phyloP scores from a whole-genome alignment of 2,888 invertebrate genomes.

The Lamellibrachia satsuma region DNA sequence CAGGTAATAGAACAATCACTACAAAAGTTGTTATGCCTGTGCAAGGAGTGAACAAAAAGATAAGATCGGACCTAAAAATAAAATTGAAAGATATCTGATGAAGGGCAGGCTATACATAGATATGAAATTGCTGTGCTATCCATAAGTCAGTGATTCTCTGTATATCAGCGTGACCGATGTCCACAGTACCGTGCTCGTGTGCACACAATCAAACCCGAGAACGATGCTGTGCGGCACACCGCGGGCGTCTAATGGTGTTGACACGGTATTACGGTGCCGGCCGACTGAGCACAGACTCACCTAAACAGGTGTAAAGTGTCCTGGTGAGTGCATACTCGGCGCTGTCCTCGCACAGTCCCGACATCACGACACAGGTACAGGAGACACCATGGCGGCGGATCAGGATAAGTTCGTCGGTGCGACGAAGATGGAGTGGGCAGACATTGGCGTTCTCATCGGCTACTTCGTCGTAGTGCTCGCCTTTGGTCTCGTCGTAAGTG shows the following conservation, averaged over 20 bases:
- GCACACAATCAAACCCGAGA: too few relatives aligned
- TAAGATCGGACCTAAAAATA: too few relatives aligned
- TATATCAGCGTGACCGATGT: too few relatives aligned
- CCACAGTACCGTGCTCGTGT: too few relatives aligned
- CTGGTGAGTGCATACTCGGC: not conserved
- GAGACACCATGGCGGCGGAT: not conserved
- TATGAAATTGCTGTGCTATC: too few relatives aligned
- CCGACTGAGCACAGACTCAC: not conserved
- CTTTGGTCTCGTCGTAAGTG: slow-evolving; percentile 61
- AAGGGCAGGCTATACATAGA: too few relatives aligned
- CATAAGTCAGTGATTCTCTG: too few relatives aligned
- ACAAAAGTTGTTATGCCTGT: too few relatives aligned
- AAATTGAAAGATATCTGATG: too few relatives aligned
- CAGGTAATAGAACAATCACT: too few relatives aligned
- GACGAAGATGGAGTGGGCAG: slow-evolving; percentile 41
- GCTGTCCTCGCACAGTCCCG: not conserved
- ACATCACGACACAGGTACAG: not conserved
- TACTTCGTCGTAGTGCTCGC: slow-evolving; percentile 58
- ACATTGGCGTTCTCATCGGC: slow-evolving; percentile 53
- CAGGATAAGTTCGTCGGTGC: not conserved
- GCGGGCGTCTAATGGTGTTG: not conserved
- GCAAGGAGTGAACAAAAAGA: too few relatives aligned
- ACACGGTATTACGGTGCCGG: not conserved
- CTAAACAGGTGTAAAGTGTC: not conserved
- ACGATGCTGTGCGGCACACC: not conserved